Evolutionary conservation across 2,888 invertebrate genomes (phyloP).

Genomic region (Morpho helenor): DNA sequence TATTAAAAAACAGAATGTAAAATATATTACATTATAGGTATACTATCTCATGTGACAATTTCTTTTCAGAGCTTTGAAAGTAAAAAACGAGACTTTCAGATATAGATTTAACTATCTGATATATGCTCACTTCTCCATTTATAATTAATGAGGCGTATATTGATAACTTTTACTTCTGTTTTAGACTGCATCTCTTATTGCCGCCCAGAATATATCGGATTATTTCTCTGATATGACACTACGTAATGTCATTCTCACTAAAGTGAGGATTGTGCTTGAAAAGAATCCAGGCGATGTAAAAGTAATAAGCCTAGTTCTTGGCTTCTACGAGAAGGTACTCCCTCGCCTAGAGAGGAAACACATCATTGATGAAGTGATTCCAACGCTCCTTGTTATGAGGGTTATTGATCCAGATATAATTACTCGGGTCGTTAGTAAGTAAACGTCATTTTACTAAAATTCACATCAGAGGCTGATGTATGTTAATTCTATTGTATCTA

Average conservation of each 20-base stretch:
- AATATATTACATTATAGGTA: too few species aligned
- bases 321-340: conserved; percentile 89
- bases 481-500: too few species aligned
- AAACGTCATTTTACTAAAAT: conserved; percentile 23
- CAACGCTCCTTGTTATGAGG: conserved; percentile 91
- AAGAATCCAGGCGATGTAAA: conserved; percentile 89
- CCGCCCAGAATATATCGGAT: conserved; percentile 91
- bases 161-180: conserved; percentile 21
- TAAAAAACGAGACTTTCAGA: too few species aligned
- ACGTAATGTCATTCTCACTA: conserved; percentile 88
- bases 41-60: too few species aligned
- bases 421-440: conserved; percentile 96
- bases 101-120: too few species aligned
- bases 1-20: too few species aligned
- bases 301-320: conserved; percentile 87
- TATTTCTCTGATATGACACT: conserved; percentile 91
- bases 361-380: conserved; percentile 94
- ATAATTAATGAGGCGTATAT: too few species aligned
- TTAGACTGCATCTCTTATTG: conserved; percentile 93
- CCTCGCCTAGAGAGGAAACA: conserved; percentile 91
- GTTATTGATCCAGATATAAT: conserved; percentile 94
- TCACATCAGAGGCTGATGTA: not conserved
- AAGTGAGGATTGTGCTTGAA: conserved; percentile 89
- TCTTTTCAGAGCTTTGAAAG: too few species aligned
- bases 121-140: too few species aligned